phyloP scores from a whole-genome alignment of 2,888 invertebrate genomes.

The Orthonevra nobilis region DNA sequence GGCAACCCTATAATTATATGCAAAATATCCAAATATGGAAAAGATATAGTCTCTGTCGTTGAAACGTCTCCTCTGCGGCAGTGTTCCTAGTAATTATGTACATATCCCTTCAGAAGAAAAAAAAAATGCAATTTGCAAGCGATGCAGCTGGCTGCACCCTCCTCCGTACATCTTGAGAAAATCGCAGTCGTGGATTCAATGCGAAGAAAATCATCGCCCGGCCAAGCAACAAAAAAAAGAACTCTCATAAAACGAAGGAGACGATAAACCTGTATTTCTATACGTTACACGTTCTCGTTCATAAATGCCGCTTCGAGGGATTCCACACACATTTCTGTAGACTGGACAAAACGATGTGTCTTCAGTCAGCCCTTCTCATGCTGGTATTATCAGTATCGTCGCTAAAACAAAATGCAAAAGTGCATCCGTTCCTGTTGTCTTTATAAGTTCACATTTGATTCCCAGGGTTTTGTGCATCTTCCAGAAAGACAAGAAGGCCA shows the following conservation, averaged over 20 bases:
- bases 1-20: conserved; percentile 27
- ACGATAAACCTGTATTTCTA: conserved; percentile 40
- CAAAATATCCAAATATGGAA: conserved; percentile 43
- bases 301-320: conserved; percentile 56
- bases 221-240: conserved; percentile 3
- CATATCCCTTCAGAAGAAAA: conserved; percentile 31
- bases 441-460: conserved; percentile 21
- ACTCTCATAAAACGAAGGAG: no score
- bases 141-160: conserved; percentile 38
- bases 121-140: conserved; percentile 40
- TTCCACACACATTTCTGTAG: conserved; percentile 14
- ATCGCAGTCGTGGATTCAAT: conserved; percentile 38
- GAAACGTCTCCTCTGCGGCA: neutral
- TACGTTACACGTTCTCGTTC: conserved; percentile 9
- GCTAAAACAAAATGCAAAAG: conserved; percentile 26
- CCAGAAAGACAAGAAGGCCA: conserved; percentile 1
- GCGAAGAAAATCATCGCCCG: conserved; percentile 49
- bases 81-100: conserved; percentile 43
- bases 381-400: conserved; percentile 10
- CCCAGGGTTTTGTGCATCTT: conserved; percentile 10
- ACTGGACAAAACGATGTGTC: conserved; percentile 15
- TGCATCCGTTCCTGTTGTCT: conserved; percentile 63
- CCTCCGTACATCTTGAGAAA: conserved; percentile 11
- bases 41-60: conserved; percentile 23
- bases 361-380: conserved; percentile 17